A percentile compares a stretch with the other conserved stretches of the same genome.
phyloP scores from a whole-genome alignment of 1,140 invertebrate species.

The Drosophila parvula region DNA sequence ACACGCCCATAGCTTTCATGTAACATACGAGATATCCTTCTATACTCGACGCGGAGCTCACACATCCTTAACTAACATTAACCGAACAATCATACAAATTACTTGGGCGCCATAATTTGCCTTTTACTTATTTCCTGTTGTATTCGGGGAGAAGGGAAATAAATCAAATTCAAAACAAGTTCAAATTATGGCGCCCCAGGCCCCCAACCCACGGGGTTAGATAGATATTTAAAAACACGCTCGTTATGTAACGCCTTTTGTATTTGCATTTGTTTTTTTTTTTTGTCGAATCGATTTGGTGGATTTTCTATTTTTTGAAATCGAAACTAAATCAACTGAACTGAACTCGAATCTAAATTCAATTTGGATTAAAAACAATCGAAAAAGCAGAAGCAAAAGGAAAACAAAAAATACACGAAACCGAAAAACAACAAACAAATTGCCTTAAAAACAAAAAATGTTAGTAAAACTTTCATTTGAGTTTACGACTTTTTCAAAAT shows the following conservation, averaged over 20 bases:
- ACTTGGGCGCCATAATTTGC: constrained; percentile 5
- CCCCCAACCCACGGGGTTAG: constrained; percentile 8
- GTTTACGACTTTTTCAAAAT: constrained; percentile 61
- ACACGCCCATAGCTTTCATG: constrained; percentile 28
- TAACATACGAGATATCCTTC: constrained; percentile 28
- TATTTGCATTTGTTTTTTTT: constrained; percentile 64
- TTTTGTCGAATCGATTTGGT: constrained; percentile 49
- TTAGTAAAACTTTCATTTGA: constrained; percentile 81
- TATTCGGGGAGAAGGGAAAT: no score
- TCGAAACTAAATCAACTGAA: constrained; percentile 62
- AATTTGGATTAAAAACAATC: constrained; percentile 81
- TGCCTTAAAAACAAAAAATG: constrained; percentile 82
- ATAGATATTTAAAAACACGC: constrained; percentile 13
- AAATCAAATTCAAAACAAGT: no score
- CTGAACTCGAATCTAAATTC: constrained; percentile 76
- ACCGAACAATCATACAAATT: constrained; percentile 22
- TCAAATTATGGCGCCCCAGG: constrained; percentile 3
- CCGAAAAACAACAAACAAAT: constrained; percentile 57
- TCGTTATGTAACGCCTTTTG: constrained; percentile 21
- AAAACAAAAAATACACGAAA: constrained; percentile 28
- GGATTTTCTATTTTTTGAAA: constrained; percentile 61
- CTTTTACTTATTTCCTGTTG: no score
- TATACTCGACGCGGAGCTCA: constrained; percentile 1
- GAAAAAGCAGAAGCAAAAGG: constrained; percentile 51
- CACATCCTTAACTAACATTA: constrained; percentile 17